These are phyloP conservation scores for Lepidurus couesii DNA, from an alignment of 1,140 invertebrate genomes.

Conservation along the genomic window DNA sequence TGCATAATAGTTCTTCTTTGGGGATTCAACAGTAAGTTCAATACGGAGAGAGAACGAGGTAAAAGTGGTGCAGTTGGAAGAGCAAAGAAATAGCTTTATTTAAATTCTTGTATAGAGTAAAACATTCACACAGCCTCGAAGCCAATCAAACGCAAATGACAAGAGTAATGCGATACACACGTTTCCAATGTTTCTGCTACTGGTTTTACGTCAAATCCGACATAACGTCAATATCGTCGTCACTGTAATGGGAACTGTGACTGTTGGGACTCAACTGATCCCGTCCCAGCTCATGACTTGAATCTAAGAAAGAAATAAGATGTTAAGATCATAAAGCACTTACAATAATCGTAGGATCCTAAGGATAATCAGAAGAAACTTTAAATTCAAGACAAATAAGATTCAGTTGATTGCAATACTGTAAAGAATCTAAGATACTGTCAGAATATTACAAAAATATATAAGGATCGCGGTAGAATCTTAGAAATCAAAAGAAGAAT, in stretches of 20 bases:
- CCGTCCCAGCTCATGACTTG: neutral
- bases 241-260: neutral
- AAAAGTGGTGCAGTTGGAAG: neutral
- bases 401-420: too few species aligned
- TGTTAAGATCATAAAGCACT: neutral
- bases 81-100: neutral
- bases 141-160: neutral
- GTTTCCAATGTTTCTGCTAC: neutral
- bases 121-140: neutral
- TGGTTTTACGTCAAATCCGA: neutral
- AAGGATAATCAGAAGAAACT: too few species aligned
- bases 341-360: neutral
- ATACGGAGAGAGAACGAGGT: neutral
- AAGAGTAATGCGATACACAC: neutral
- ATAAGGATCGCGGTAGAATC: too few species aligned
- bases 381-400: too few species aligned
- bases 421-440: too few species aligned
- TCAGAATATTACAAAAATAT: too few species aligned
- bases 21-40: neutral
- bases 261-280: neutral
- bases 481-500: too few species aligned
- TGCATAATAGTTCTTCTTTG: neutral
- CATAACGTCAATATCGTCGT: slow-evolving; percentile 13
- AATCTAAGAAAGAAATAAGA: neutral
- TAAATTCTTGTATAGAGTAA: slow-evolving; percentile 15